These are phyloP conservation scores for Teleogryllus oceanicus DNA, from an alignment of 2,888 invertebrate species.

Conservation along the genomic window DNA sequence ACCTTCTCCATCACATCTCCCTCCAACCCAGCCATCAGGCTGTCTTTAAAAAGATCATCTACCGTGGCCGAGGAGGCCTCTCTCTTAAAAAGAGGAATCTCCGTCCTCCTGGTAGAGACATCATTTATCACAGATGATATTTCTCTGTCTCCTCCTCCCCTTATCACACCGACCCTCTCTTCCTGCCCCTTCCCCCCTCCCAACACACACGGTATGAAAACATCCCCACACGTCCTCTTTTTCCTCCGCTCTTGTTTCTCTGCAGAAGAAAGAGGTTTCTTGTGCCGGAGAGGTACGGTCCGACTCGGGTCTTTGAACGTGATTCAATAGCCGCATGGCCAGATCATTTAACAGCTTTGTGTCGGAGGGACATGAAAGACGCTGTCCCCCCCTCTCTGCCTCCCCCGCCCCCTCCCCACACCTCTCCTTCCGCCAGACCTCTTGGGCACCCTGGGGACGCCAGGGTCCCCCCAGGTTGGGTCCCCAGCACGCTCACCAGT, in stretches of 20 bases:
- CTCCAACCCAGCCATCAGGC: background rate
- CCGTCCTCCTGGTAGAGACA: background rate
- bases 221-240: conserved; percentile 4
- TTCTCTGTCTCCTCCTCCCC: conserved; percentile 2
- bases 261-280: conserved; percentile 6
- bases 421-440: too few relatives aligned
- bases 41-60: background rate
- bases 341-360: conserved; percentile 37
- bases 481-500: background rate
- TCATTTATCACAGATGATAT: conserved; percentile 9
- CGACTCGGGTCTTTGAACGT: background rate
- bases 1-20: too few relatives aligned
- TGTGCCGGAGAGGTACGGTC: background rate
- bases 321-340: conserved; percentile 30
- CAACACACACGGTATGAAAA: background rate
- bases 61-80: background rate
- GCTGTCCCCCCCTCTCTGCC: background rate
- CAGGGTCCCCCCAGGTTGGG: background rate
- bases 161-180: background rate
- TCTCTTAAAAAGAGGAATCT: background rate
- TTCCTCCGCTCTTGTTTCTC: conserved; percentile 7
- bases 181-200: background rate
- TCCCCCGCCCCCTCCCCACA: background rate
- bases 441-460: too few relatives aligned
- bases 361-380: conserved; percentile 12